Percentiles rank a stretch among this genome's conserved stretches.
These are phyloP conservation scores for Eleginops maclovinus DNA, from an alignment of 2,113 vertebrate species.

Conservation along the genomic window DNA sequence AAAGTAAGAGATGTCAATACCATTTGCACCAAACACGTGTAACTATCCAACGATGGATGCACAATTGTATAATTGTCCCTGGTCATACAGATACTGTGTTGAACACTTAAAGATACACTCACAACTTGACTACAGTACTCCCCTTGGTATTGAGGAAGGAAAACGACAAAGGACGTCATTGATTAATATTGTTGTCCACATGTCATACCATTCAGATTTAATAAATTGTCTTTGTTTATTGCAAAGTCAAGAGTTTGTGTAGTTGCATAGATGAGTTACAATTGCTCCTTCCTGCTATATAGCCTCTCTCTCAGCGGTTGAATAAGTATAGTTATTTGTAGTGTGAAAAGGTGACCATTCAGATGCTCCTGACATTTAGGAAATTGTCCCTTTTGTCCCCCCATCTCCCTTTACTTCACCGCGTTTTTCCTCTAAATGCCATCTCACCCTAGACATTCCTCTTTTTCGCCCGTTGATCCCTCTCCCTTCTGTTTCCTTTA, in stretches of 20 bases:
- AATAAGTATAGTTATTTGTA: constrained; percentile 38
- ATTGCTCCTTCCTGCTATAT: background rate
- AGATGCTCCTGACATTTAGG: constrained; percentile 72
- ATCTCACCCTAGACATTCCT: constrained; percentile 56
- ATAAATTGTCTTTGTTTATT: background rate
- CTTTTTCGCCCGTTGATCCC: constrained; percentile 34
- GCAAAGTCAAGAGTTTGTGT: background rate
- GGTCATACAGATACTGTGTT: background rate
- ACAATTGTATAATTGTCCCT: too few relatives aligned
- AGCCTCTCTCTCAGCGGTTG: constrained; percentile 9
- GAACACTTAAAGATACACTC: background rate
- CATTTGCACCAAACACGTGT: too few relatives aligned
- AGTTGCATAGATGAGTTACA: background rate
- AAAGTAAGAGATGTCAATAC: too few relatives aligned
- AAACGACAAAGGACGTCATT: background rate
- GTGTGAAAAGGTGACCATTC: constrained; percentile 54
- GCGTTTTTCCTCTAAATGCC: constrained; percentile 63
- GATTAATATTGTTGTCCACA: background rate
- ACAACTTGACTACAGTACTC: too few relatives aligned
- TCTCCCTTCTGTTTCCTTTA: constrained; percentile 6
- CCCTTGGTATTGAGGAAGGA: background rate
- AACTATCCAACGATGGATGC: too few relatives aligned
- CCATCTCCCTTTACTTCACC: constrained; percentile 47
- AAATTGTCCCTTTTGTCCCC: constrained; percentile 65
- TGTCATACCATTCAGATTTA: background rate